These are phyloP conservation scores for Xenus cinereus DNA, from an alignment of 2,113 vertebrate species.

Conservation along the genomic window DNA sequence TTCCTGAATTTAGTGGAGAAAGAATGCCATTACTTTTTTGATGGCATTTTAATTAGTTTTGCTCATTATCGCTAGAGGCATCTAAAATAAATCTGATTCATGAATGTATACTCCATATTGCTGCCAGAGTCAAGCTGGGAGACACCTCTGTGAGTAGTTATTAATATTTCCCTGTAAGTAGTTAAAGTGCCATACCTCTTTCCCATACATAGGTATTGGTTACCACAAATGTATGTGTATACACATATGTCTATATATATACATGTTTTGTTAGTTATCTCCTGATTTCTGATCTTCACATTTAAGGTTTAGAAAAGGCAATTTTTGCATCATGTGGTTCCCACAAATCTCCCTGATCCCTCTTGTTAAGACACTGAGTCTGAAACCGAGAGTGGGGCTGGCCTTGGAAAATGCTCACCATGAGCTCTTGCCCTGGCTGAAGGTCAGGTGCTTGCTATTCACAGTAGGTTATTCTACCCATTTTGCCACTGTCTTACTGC, in stretches of 20 bases:
- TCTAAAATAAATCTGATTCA: not conserved
- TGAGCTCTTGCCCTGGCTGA: not conserved
- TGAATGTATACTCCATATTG: not conserved
- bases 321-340: not conserved
- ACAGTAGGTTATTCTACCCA: not conserved
- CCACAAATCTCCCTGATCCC: not conserved
- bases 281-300: not conserved
- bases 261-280: not conserved
- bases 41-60: not conserved
- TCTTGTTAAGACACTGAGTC: not conserved
- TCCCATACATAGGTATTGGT: not conserved
- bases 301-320: not conserved
- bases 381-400: not conserved
- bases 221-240: not conserved
- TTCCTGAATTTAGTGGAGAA: not conserved
- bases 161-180: not conserved
- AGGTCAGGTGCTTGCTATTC: not conserved
- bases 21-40: not conserved
- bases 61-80: not conserved
- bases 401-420: not conserved
- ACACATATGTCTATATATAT: rapidly evolving
- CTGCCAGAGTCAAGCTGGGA: not conserved
- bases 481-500: not conserved
- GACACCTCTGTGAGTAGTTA: not conserved
- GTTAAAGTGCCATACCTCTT: not conserved